Percentiles rank a stretch among this genome's conserved stretches.
phyloP scores from a whole-genome alignment of 23 tunicate species.

The Ciona savignyi region DNA sequence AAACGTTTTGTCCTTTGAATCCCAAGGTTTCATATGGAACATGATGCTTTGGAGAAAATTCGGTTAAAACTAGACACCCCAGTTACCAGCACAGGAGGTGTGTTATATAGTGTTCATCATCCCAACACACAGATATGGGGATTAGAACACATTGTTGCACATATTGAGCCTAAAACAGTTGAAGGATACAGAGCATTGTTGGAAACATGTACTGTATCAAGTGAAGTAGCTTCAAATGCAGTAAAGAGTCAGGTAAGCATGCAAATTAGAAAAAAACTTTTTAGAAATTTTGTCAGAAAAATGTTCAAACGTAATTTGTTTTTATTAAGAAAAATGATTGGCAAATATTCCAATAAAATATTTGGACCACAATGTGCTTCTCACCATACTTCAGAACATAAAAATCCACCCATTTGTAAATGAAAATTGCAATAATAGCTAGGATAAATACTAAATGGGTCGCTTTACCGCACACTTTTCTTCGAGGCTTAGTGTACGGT shows the following conservation, averaged over 20 bases:
- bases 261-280: too few species aligned
- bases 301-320: too few species aligned
- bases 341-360: too few species aligned
- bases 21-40: conserved; percentile 20
- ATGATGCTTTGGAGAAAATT: conserved; percentile 6
- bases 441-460: too few species aligned
- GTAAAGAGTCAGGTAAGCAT: conserved; percentile 2
- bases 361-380: too few species aligned
- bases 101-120: not conserved
- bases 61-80: conserved; percentile 13
- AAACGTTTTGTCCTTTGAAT: not conserved
- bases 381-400: too few species aligned
- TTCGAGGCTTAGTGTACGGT: too few species aligned
- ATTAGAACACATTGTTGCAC: conserved; percentile 51
- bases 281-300: too few species aligned
- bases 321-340: too few species aligned
- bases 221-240: not conserved
- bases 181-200: not conserved
- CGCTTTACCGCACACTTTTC: too few species aligned
- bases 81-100: not conserved
- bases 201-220: not conserved
- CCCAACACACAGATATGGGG: conserved; percentile 40
- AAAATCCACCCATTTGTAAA: too few species aligned
- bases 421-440: too few species aligned
- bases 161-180: conserved; percentile 39